phyloP scores from a whole-genome alignment of 2,888 invertebrate genomes.

The Lithophane semibrunnea region DNA sequence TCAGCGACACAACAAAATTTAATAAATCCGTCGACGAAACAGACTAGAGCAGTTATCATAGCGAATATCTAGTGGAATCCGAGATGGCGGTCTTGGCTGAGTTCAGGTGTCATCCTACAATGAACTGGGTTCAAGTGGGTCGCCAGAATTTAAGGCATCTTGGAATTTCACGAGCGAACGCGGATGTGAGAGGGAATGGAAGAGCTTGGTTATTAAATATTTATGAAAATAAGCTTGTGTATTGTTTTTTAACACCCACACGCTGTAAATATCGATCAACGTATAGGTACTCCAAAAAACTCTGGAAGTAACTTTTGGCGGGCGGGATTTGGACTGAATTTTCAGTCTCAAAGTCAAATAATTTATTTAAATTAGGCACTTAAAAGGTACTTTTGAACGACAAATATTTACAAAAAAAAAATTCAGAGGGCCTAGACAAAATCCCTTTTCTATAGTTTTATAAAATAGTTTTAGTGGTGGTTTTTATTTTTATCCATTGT shows the following conservation, averaged over 20 bases:
- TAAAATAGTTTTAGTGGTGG: no score
- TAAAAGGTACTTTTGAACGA: no score
- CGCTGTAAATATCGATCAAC: neutral
- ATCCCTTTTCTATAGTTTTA: no score
- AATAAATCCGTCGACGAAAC: constrained; percentile 50
- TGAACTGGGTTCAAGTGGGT: constrained; percentile 69
- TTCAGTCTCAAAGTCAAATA: neutral
- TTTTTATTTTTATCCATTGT: no score
- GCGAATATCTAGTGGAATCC: constrained; percentile 47
- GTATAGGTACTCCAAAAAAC: no score
- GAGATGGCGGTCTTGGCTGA: constrained; percentile 47
- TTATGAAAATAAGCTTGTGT: constrained; percentile 41
- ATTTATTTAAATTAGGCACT: no score
- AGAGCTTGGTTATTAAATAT: constrained; percentile 60
- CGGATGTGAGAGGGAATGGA: constrained; percentile 46
- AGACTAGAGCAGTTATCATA: constrained; percentile 54
- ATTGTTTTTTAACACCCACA: neutral
- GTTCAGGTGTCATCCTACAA: constrained; percentile 73
- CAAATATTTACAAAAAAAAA: no score
- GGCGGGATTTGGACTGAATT: neutral
- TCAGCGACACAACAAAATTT: constrained; percentile 50
- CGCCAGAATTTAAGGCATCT: constrained; percentile 73
- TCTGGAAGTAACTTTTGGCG: neutral
- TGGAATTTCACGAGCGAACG: constrained; percentile 62
- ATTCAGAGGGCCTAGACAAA: no score